Percentiles rank a stretch among this genome's conserved stretches.
Conservation (phyloP, 92 coral and sea anemone species). For the Scolanthus callimorphus region DNA sequence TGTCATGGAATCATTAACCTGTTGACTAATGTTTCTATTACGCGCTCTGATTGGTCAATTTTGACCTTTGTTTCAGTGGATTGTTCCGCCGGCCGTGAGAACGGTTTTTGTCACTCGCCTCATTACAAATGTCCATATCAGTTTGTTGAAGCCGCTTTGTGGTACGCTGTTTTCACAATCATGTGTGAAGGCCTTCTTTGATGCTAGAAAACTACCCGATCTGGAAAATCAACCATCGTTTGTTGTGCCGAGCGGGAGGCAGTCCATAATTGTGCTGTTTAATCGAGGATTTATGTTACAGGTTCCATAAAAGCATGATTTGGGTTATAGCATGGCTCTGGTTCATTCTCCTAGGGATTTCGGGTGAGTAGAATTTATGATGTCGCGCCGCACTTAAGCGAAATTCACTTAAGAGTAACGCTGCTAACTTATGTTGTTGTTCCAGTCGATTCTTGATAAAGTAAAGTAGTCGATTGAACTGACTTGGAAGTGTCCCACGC, state of each 20-base stretch:
- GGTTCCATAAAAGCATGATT: conserved; percentile 47
- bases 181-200: conserved; percentile 65
- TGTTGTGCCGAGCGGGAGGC: not conserved
- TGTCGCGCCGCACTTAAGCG: no score
- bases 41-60: conserved; percentile 64
- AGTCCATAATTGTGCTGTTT: not conserved
- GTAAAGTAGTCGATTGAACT: no score
- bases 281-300: conserved; percentile 15
- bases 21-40: conserved; percentile 29
- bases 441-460: no score
- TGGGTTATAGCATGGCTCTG: conserved; percentile 53
- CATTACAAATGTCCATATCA: conserved; percentile 33
- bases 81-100: conserved; percentile 45
- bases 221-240: not conserved
- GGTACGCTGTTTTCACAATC: conserved; percentile 57
- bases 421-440: no score
- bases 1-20: conserved; percentile 71
- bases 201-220: not conserved
- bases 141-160: conserved; percentile 39
- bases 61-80: conserved; percentile 38
- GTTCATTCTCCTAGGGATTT: conserved; percentile 38
- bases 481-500: no score
- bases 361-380: no score
- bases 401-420: no score
- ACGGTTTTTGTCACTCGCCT: conserved; percentile 36